Conservation (phyloP, 2,888 invertebrate genomes). For the Brenthis ino region DNA sequence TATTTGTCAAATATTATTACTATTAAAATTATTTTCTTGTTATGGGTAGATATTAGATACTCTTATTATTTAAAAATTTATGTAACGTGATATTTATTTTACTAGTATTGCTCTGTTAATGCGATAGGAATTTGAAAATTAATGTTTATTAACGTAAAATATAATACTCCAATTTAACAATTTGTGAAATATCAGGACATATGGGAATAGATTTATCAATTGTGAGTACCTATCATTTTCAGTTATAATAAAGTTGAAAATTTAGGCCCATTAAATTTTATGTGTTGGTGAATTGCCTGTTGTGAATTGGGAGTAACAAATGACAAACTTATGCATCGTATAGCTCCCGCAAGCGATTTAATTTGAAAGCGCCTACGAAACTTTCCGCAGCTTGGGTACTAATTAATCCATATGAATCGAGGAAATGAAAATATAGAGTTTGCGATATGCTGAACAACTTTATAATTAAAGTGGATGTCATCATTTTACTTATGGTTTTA, state of each 20-base stretch:
- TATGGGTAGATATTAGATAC: too few relatives aligned
- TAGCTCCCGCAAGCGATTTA: conserved; percentile 24
- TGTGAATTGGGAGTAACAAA: conserved; percentile 22
- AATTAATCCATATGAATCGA: conserved; percentile 26
- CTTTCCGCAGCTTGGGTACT: conserved; percentile 28
- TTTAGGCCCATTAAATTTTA: conserved; percentile 19
- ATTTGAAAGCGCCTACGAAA: conserved; percentile 30
- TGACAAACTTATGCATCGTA: conserved; percentile 32
- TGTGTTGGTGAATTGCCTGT: conserved; percentile 12
- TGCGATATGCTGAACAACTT: conserved; percentile 11
- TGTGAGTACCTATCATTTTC: conserved; percentile 1
- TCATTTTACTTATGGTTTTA: conserved; percentile 8
- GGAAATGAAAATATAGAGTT: conserved; percentile 7
- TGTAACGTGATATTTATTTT: too few relatives aligned
- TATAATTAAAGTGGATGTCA: conserved; percentile 22
- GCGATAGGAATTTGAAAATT: too few relatives aligned
- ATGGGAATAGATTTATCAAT: background rate
- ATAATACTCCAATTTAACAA: background rate
- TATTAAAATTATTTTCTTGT: too few relatives aligned
- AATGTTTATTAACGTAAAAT: too few relatives aligned
- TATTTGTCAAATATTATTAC: too few relatives aligned
- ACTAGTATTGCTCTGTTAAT: too few relatives aligned
- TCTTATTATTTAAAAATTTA: too few relatives aligned
- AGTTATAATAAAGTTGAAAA: conserved; percentile 7
- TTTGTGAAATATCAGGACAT: background rate